Base-by-base conservation (phyloP, 2,797 vertebrate genomes). In the Clamator glandarius region DNA sequence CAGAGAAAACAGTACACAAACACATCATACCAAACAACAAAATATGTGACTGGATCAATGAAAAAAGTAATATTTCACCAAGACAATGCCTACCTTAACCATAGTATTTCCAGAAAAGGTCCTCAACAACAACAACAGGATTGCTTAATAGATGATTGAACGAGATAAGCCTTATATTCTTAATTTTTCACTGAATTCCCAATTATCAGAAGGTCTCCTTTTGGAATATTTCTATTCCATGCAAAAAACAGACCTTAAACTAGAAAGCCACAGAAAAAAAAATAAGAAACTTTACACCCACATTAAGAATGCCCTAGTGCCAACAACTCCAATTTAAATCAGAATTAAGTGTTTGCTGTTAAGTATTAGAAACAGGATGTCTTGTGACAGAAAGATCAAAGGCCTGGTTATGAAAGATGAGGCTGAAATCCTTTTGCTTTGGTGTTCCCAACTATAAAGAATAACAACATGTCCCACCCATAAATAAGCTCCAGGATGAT, bases 361-460 rank as follows among this genome's bases (percentile, higher is more conserved):
- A 41, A 77, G 29, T 24, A 74, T 54, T 39, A 70, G 42, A 83
- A 85, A 64, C 10, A 59, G 11, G 20, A 23, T 16, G 35, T 16
- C 24, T 62, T 26, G 36, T 68, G 52, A 77, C 12, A 94, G n/a
- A 81, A 74, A 83, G 79, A 95, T 87, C 64, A 92, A 95, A 93
- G 67, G 15, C 11, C 82, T 57, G 5, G n/a, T 35, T 93, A 89
- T 85, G 75, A 80, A 92, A 70, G 31, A 29, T 83, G 39, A 87
- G 33, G 50, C 44, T 75, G 24, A 88, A 95, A 93, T 80, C 28
- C 4, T 83, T 74, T 33, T 67, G 13, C 54, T 87, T 83, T 63
- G 21, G 36, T 31, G 17, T 58, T 92, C 28, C 26, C 35, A 77
- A 11, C 2, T 75, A 58, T 9, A 51, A 93, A 88, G 31, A 17